Base-by-base conservation (phyloP, 2,113 vertebrate species). In the Trematomus loennbergii region DNA sequence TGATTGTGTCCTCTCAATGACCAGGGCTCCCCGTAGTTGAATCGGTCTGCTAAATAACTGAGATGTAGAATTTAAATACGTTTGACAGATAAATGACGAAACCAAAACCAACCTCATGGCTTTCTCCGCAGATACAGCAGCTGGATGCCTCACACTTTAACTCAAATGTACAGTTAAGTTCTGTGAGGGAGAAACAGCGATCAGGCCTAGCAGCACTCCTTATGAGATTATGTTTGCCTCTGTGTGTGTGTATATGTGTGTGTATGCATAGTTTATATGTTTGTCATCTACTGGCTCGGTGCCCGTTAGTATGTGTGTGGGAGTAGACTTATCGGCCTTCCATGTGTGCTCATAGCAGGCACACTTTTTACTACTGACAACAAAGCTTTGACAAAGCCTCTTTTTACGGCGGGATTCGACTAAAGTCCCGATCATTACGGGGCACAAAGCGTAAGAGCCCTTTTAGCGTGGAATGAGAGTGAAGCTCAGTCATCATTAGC, bases 311-410 rank as follows among this genome's bases (percentile, higher is more conserved):
- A 55, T 85, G 88, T 82, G 90, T 91, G 88, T 86, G 87, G 86
- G 87, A 85, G 80, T 60, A 40, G 85, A 91, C 57, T 78, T 87
- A 78, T 86, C 84, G 79, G 81, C 70, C 85, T 64, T 90, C 83
- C 93, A 92, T 93, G 91, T 92, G 91, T 80, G 84, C 88, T 89
- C 83, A 54, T 88, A 92, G 89, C 91, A 92, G 93, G 92, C 92
- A 83, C 82, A 87, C 78, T 88, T 93, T 94, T 93, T 92, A 94
- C 90, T 83, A 88, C 81, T 82, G 73, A 93, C 92, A 92, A 93
- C 92, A 94, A 94, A 94, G 93, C 92, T 82, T 79, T 74, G 78
- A 92, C 92, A 92, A 91, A 92, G 91, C 87, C 88, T 87, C 60
- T 84, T 93, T 91, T 93, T 90, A 93, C 63, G 12, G 85, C 82